phyloP scores from a whole-genome alignment of 2,888 invertebrate species.

The Synergus laeviventris region DNA sequence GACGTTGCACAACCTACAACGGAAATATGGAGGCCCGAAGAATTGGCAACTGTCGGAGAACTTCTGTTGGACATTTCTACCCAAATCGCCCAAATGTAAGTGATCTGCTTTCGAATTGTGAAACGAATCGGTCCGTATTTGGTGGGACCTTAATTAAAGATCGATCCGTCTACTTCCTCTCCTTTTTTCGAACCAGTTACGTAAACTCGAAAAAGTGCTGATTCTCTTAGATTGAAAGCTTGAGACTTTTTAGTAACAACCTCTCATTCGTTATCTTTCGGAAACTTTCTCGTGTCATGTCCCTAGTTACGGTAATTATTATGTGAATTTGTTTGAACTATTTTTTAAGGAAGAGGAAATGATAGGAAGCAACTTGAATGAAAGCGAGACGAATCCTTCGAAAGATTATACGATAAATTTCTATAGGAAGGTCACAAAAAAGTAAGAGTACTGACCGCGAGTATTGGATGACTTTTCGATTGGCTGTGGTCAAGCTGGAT shows the following conservation, averaged over 20 bases:
- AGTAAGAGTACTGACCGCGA: slow-evolving; percentile 32
- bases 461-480: not conserved
- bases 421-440: slow-evolving; percentile 25
- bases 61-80: slow-evolving; percentile 90
- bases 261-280: not conserved
- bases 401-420: slow-evolving; percentile 18
- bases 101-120: slow-evolving; percentile 55
- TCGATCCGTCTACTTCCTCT: not conserved
- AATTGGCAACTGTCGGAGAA: slow-evolving; percentile 91
- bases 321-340: not conserved
- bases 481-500: slow-evolving; percentile 5
- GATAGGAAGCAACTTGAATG: slow-evolving; percentile 10
- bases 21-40: slow-evolving; percentile 87
- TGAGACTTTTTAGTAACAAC: not conserved
- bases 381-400: slow-evolving; percentile 31
- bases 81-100: slow-evolving; percentile 89
- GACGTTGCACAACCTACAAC: slow-evolving; percentile 88
- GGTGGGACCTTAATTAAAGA: not conserved
- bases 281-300: slow-evolving; percentile 5
- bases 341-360: slow-evolving; percentile 24
- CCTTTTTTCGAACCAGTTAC: not conserved
- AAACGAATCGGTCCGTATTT: not conserved
- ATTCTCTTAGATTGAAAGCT: not conserved
- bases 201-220: not conserved
- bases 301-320: not conserved